A percentile compares a stretch with the other conserved stretches of the same genome.
Evolutionary conservation across 2,797 vertebrate species (phyloP).

Genomic region (Sebastes flavidus): DNA sequence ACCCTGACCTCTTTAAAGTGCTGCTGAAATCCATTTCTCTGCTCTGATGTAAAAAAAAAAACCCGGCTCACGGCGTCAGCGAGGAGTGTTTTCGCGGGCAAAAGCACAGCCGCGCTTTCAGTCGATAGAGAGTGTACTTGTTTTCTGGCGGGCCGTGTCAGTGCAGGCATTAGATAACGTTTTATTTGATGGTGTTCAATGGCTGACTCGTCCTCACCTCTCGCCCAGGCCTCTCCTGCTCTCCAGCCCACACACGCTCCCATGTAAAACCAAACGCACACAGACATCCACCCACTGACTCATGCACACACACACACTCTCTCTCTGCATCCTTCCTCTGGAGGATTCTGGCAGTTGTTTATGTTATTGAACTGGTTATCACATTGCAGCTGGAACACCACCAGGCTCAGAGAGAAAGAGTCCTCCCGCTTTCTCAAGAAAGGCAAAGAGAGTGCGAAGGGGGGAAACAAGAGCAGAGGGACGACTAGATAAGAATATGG

Average conservation of each 20-base stretch:
- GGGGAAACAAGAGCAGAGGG: slow-evolving; percentile 33
- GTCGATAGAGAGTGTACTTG: slow-evolving; percentile 63
- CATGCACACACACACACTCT: slow-evolving; percentile 26
- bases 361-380: slow-evolving; percentile 81
- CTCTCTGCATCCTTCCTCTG: slow-evolving; percentile 66
- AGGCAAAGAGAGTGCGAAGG: slow-evolving; percentile 11
- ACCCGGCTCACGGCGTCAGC: slow-evolving; percentile 31
- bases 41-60: slow-evolving; percentile 30
- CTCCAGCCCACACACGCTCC: slow-evolving; percentile 77
- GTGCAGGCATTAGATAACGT: slow-evolving; percentile 77
- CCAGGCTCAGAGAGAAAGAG: slow-evolving; percentile 49
- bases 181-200: slow-evolving; percentile 79
- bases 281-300: slow-evolving; percentile 33
- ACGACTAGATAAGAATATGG: slow-evolving; percentile 34
- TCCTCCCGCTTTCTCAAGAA: slow-evolving; percentile 49
- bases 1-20: slow-evolving; percentile 41
- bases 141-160: slow-evolving; percentile 64
- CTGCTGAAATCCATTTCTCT: slow-evolving; percentile 47
- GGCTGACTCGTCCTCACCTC: slow-evolving; percentile 82
- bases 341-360: slow-evolving; percentile 79
- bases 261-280: slow-evolving; percentile 56
- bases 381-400: slow-evolving; percentile 76
- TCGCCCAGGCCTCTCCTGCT: slow-evolving; percentile 75
- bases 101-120: slow-evolving; percentile 54
- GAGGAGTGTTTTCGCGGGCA: slow-evolving; percentile 42